These are phyloP conservation scores for Cryptus armator DNA, from an alignment of 2,888 invertebrate genomes.

Conservation along the genomic window DNA sequence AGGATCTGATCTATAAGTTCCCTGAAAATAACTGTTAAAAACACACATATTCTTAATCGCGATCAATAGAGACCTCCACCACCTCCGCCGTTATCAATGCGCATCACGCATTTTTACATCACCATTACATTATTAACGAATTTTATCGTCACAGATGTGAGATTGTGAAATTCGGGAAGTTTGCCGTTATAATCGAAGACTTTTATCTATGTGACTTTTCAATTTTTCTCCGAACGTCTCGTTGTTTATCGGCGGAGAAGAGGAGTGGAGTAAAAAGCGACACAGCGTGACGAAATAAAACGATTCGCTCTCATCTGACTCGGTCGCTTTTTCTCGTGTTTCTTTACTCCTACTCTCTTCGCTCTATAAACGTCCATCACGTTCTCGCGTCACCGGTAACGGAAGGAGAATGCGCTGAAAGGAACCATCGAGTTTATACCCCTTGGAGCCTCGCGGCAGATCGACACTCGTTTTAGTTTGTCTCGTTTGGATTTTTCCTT, in stretches of 20 bases:
- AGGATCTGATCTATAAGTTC: too few relatives aligned
- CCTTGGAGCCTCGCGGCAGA: slow-evolving; percentile 22
- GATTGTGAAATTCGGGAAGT: not conserved
- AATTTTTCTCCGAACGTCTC: not conserved
- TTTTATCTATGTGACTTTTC: not conserved
- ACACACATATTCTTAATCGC: too few relatives aligned
- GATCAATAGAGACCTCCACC: too few relatives aligned
- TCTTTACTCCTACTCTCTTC: not conserved
- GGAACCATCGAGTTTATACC: slow-evolving; percentile 44
- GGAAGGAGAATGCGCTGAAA: slow-evolving; percentile 14
- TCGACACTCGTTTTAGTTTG: slow-evolving; percentile 38
- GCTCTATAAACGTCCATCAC: slow-evolving; percentile 58
- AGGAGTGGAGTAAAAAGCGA: not conserved
- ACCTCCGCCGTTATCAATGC: too few relatives aligned
- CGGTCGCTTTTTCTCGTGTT: not conserved
- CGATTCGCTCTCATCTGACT: slow-evolving; percentile 30
- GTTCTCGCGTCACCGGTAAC: slow-evolving; percentile 20
- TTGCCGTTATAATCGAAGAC: not conserved
- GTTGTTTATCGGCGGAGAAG: slow-evolving; percentile 8
- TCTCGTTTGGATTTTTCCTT: slow-evolving; percentile 31
- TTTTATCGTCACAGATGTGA: too few relatives aligned
- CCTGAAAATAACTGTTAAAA: too few relatives aligned
- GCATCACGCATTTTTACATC: not conserved
- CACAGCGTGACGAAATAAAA: slow-evolving; percentile 21
- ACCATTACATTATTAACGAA: not conserved